Conservation (phyloP, 2,888 invertebrate genomes). For the Corbicula japonica region DNA sequence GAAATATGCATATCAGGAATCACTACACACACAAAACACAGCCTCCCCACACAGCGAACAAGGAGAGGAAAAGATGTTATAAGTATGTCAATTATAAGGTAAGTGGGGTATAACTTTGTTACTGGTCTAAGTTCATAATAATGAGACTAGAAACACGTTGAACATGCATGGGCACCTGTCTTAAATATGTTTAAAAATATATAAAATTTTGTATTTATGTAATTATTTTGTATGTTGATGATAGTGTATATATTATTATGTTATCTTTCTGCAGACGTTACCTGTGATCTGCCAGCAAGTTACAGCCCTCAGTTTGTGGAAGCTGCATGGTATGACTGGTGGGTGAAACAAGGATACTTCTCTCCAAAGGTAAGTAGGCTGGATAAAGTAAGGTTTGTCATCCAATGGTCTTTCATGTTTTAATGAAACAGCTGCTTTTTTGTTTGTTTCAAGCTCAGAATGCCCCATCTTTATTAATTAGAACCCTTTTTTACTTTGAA, state of each 20-base stretch:
- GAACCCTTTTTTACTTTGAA: too few relatives aligned
- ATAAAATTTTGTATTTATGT: not conserved
- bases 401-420: too few relatives aligned
- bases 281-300: constrained; percentile 93
- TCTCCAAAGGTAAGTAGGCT: constrained; percentile 33
- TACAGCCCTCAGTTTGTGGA: constrained; percentile 98
- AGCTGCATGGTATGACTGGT: constrained; percentile 99
- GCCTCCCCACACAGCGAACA: too few relatives aligned
- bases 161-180: not conserved
- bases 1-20: too few relatives aligned
- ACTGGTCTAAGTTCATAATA: not conserved
- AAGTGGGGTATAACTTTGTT: not conserved
- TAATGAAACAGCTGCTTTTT: too few relatives aligned
- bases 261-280: constrained; percentile 89
- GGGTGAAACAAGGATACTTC: constrained; percentile 98
- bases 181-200: not conserved
- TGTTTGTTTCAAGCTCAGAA: too few relatives aligned
- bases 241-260: constrained; percentile 1
- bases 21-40: too few relatives aligned
- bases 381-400: too few relatives aligned
- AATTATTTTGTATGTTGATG: not conserved
- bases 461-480: too few relatives aligned
- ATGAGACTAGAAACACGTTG: too few relatives aligned
- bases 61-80: too few relatives aligned
- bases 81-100: not conserved